Conservation (phyloP, 2,888 invertebrate species). For the Nipponacmea schrenckii region DNA sequence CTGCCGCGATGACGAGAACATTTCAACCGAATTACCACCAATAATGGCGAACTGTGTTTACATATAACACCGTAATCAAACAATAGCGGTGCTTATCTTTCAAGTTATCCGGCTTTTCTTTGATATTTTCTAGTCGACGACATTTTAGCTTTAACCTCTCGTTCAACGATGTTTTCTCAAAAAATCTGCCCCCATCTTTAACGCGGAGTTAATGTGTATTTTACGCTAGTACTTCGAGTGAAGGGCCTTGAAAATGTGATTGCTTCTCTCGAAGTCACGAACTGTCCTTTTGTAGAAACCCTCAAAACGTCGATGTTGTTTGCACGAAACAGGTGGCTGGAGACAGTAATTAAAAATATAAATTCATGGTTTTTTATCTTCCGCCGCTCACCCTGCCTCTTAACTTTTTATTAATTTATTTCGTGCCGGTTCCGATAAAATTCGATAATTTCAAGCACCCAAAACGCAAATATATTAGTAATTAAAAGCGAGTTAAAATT, state of each 20-base stretch:
- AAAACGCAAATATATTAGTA: slow-evolving; percentile 5
- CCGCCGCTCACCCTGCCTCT: not conserved
- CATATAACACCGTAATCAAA: slow-evolving; percentile 3
- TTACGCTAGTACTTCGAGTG: not conserved
- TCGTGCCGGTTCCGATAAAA: slow-evolving; percentile 1
- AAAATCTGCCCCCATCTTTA: not conserved
- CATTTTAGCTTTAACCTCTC: not conserved
- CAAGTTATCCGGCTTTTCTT: not conserved
- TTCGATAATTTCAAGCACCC: slow-evolving; percentile 6
- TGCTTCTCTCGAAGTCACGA: not conserved
- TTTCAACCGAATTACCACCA: not conserved
- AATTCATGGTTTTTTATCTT: not conserved
- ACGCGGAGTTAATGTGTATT: not conserved
- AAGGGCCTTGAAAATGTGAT: not conserved
- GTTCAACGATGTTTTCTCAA: not conserved
- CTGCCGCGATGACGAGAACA: not conserved
- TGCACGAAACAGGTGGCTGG: not conserved
- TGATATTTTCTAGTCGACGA: not conserved
- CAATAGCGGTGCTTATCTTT: not conserved
- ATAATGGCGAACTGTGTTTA: not conserved
- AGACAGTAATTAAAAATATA: slow-evolving; percentile 1
- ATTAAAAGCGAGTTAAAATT: slow-evolving; percentile 2
- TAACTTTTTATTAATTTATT: not conserved
- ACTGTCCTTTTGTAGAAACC: not conserved
- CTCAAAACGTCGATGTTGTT: not conserved